These are phyloP conservation scores for Babyrousa celebensis DNA, from an alignment of 2,797 vertebrate species.

Conservation along the genomic window DNA sequence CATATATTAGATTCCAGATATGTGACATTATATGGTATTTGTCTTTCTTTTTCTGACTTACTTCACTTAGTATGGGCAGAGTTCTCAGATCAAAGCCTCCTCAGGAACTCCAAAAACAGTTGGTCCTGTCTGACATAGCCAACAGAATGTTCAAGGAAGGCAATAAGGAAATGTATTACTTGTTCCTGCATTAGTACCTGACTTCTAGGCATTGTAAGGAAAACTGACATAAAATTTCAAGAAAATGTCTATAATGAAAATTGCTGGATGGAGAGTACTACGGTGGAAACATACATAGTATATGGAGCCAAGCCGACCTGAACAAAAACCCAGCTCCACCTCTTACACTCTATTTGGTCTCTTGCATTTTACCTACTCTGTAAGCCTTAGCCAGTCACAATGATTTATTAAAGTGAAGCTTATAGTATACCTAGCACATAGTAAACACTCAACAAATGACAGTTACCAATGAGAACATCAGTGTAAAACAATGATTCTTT, in stretches of 20 bases:
- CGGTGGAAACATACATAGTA: neutral
- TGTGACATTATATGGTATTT: too few species aligned
- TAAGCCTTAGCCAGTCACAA: neutral
- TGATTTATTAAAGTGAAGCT: constrained; percentile 12
- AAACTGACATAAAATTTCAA: neutral
- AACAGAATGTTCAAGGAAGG: constrained; percentile 36
- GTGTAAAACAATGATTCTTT: constrained; percentile 24
- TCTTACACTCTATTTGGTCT: neutral
- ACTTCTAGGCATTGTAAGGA: neutral
- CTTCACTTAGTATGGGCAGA: neutral
- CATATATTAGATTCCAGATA: too few species aligned
- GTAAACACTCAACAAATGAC: neutral
- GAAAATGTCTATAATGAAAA: constrained; percentile 52
- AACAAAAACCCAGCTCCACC: neutral
- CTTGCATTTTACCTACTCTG: neutral
- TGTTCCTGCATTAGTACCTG: neutral
- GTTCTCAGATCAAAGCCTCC: neutral
- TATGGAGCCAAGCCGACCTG: neutral
- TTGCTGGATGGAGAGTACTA: neutral
- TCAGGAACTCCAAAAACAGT: neutral
- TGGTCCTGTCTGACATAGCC: neutral
- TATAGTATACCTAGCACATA: neutral
- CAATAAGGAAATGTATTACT: neutral
- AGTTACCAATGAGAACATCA: neutral
- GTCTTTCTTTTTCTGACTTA: too few species aligned